phyloP scores from a whole-genome alignment of 2,888 invertebrate genomes.

The Drosophila longiperda region DNA sequence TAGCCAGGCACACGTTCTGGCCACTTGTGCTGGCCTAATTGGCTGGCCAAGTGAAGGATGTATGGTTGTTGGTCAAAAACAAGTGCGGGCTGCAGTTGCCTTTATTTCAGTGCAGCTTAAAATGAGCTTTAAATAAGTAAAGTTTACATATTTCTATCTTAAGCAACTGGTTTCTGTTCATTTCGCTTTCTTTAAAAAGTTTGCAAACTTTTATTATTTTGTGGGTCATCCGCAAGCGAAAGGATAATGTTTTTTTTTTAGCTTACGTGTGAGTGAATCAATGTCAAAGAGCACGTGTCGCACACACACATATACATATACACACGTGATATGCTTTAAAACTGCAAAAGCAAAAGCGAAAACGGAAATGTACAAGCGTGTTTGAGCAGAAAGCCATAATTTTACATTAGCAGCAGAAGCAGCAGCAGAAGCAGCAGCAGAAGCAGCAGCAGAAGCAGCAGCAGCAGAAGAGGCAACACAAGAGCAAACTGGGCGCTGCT shows the following conservation, averaged over 20 bases:
- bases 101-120: conserved; percentile 14
- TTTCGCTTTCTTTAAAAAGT: not conserved
- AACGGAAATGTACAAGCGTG: conserved; percentile 78
- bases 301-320: conserved; percentile 17
- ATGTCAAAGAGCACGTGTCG: conserved; percentile 59
- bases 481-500: conserved; percentile 32
- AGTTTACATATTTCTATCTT: conserved; percentile 16
- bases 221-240: conserved; percentile 9
- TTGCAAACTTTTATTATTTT: conserved; percentile 36
- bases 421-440: conserved; percentile 15
- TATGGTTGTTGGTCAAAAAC: conserved; percentile 18
- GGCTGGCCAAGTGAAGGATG: conserved; percentile 58
- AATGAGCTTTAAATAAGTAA: conserved; percentile 13
- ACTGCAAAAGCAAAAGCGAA: conserved; percentile 62
- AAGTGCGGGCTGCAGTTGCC: conserved; percentile 15
- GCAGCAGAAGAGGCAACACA: conserved; percentile 1
- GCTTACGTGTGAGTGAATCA: conserved; percentile 51
- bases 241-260: conserved; percentile 39
- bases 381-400: conserved; percentile 72
- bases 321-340: conserved; percentile 60
- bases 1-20: conserved; percentile 32
- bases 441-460: conserved; percentile 16
- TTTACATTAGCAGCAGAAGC: conserved; percentile 62
- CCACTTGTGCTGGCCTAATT: conserved; percentile 71
- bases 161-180: not conserved